A percentile compares a stretch with the other conserved stretches of the same genome.
These are phyloP conservation scores for Loripinus fragilis DNA, from an alignment of 2,888 invertebrate genomes.

Conservation along the genomic window DNA sequence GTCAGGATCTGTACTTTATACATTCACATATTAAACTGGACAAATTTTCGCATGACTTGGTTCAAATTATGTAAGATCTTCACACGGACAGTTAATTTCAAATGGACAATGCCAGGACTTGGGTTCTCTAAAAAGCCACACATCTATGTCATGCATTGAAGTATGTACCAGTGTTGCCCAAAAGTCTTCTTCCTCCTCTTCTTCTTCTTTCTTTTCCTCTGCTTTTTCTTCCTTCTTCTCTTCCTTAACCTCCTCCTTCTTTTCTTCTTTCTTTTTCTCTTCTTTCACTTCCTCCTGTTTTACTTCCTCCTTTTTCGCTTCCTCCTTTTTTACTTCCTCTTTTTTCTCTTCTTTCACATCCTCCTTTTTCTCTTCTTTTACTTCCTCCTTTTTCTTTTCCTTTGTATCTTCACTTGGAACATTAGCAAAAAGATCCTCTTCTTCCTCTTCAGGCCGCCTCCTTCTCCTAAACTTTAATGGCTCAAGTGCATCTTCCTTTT, in stretches of 20 bases:
- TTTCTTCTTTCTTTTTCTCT: not conserved
- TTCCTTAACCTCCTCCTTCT: not conserved
- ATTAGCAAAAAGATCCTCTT: constrained; percentile 35
- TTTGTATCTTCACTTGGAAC: constrained; percentile 18
- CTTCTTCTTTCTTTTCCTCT: constrained; percentile 8
- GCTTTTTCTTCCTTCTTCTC: not conserved
- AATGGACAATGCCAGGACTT: too few relatives aligned
- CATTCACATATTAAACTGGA: too few relatives aligned
- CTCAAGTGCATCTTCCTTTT: constrained; percentile 28
- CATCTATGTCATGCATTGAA: constrained; percentile 47
- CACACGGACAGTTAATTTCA: too few relatives aligned
- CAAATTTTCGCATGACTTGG: too few relatives aligned
- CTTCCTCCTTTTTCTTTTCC: constrained; percentile 13
- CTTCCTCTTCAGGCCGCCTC: constrained; percentile 36
- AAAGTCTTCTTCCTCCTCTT: constrained; percentile 57
- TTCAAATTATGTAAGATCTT: too few relatives aligned
- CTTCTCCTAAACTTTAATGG: constrained; percentile 31
- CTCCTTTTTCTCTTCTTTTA: constrained; percentile 3
- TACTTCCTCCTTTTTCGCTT: not conserved
- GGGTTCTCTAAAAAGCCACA: not conserved
- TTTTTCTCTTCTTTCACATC: not conserved
- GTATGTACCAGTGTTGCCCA: constrained; percentile 55
- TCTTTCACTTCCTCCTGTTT: not conserved
- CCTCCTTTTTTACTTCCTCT: not conserved
- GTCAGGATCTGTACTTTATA: too few relatives aligned